These are phyloP conservation scores for Pterocles burchelli DNA, from an alignment of 2,113 vertebrate genomes.

Conservation along the genomic window DNA sequence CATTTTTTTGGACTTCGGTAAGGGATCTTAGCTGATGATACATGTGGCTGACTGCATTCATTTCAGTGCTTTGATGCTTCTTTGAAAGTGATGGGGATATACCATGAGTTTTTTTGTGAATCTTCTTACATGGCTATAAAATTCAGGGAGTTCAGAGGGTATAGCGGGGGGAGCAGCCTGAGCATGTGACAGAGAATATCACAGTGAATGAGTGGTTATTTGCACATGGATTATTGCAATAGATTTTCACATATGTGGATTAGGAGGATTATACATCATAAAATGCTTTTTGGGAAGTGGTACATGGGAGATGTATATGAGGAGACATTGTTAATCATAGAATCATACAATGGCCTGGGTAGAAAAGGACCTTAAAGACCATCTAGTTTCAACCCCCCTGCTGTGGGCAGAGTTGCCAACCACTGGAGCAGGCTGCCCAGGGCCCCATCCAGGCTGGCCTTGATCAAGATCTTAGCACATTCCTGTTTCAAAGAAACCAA, in stretches of 20 bases:
- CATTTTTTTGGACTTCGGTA: background rate
- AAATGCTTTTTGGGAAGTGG: background rate
- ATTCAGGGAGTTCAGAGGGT: background rate
- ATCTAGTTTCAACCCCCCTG: no score
- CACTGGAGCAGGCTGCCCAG: no score
- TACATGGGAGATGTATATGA: background rate
- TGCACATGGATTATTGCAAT: background rate
- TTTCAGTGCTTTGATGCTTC: background rate
- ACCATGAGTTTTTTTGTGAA: background rate
- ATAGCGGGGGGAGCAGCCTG: background rate
- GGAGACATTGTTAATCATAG: background rate
- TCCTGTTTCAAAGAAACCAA: background rate
- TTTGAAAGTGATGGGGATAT: background rate
- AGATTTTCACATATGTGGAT: background rate
- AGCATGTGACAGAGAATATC: background rate
- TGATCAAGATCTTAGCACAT: background rate
- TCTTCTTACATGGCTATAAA: background rate
- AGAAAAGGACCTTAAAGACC: no score
- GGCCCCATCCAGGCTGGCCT: no score
- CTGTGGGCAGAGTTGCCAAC: no score
- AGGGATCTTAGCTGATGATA: background rate
- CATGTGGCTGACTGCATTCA: background rate
- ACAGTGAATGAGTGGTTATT: background rate
- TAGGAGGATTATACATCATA: background rate
- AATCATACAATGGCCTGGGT: no score